Conservation (phyloP, 2,888 invertebrate species). For the Harmothoe impar region DNA sequence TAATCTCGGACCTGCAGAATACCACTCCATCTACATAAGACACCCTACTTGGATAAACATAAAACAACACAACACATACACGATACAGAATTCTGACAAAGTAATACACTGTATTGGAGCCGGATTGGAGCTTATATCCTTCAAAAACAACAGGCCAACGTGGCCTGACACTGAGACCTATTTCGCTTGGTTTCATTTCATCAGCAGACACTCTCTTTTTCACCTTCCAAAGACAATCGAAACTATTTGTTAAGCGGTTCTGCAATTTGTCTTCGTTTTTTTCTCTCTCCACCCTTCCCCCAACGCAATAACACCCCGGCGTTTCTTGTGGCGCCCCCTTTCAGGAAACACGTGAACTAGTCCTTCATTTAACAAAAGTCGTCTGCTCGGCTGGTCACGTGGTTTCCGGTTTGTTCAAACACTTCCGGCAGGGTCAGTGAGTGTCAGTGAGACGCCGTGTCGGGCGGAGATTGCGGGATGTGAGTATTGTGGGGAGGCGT, state of each 20-base stretch:
- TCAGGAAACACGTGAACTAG: constrained; percentile 1
- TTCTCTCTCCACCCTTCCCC: neutral
- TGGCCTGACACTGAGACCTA: no score
- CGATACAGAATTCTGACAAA: no score
- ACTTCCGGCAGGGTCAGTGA: neutral
- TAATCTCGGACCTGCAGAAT: no score
- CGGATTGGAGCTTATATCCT: no score
- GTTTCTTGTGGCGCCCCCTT: constrained; percentile 29
- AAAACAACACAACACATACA: no score
- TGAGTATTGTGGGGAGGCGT: neutral
- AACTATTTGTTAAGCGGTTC: neutral
- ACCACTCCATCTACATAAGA: no score
- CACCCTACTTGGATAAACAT: no score
- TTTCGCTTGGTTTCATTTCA: neutral
- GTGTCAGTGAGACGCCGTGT: constrained; percentile 22
- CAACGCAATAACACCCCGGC: neutral
- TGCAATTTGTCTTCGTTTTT: neutral
- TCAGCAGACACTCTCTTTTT: neutral
- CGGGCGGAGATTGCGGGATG: neutral
- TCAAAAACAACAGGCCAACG: no score
- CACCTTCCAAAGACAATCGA: neutral
- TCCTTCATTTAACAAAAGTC: neutral
- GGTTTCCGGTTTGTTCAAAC: constrained; percentile 29
- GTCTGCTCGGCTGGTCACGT: neutral
- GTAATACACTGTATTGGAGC: no score